Base-by-base conservation (phyloP, 1,140 invertebrate genomes). In the Pararge aegeria region DNA sequence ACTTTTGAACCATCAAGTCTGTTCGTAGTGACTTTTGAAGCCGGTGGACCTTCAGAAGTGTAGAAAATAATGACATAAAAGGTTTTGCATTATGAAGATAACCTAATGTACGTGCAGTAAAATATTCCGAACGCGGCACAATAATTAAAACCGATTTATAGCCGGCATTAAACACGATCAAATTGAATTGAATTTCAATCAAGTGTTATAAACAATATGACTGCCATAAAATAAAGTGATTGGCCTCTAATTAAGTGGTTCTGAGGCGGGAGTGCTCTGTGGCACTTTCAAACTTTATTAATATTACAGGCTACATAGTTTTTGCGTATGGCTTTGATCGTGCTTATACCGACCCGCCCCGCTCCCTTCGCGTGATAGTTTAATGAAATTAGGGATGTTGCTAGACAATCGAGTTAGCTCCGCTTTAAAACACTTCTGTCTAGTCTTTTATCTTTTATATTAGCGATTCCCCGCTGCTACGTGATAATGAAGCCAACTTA, bases 141-240 rank as follows among this genome's bases (percentile, higher is more conserved):
- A 29, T 29, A 49, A 49, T 49, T 49, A 49, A 49, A 49, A 49
- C 16, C 46, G 46, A 49, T 49, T 49, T 49, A 49, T 29, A 15
- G 46, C 12, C 1, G 15, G 49, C 29, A 49, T 30, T 56, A 34
- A 56, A 49, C 46, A 49, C 30, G 50, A 30, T 51, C 16, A 55
- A 56, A 56, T 62, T 24, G 34, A 46, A 56, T 52, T 62, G 48
- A 52, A 62, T 52, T 56, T 62, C 53, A 52, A 62, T 62, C 29
- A 44, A 44, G 48, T 29, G 21, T 27, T 49, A 51, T 51, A 62
- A 52, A 62, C 49, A 62, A 50, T 52, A 51, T 51, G 37, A 20
- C 20, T 19, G 49, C 37, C 38, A 24, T 55, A 56, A 62, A 62
- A 20, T 56, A 5, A 21, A 55, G 54, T 46, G 55, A 48, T 56